Percentiles rank a stretch among this genome's conserved stretches.
Conservation (phyloP, 1,140 invertebrate species). For the Rhyzopertha dominica region DNA sequence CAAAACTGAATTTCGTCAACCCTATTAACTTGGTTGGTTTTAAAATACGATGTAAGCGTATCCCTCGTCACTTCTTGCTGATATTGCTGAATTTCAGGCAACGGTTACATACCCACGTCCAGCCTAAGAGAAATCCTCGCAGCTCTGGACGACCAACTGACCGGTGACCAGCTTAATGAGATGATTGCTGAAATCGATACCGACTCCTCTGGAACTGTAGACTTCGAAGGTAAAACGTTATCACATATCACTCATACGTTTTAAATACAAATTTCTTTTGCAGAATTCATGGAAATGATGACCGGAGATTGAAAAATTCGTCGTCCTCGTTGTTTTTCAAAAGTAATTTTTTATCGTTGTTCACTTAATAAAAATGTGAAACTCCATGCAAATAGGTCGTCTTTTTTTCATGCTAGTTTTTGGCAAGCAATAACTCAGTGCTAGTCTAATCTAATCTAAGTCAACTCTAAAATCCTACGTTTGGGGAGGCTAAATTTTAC, state of each 20-base stretch:
- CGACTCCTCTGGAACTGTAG: conserved; percentile 75
- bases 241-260: conserved; percentile 5
- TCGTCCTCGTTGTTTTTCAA: too few species aligned
- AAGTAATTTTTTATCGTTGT: too few species aligned
- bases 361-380: too few species aligned
- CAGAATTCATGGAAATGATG: conserved; percentile 74
- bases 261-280: conserved; percentile 35
- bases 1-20: too few species aligned
- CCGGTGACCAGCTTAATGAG: conserved; percentile 73
- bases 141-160: conserved; percentile 75
- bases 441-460: too few species aligned
- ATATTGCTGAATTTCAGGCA: conserved; percentile 50
- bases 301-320: conserved; percentile 63
- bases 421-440: too few species aligned
- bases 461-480: too few species aligned
- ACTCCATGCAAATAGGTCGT: too few species aligned
- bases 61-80: too few species aligned
- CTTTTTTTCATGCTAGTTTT: too few species aligned
- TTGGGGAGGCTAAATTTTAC: conserved; percentile 53
- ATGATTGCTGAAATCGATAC: conserved; percentile 83
- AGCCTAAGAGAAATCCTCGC: conserved; percentile 71
- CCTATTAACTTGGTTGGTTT: too few species aligned
- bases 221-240: conserved; percentile 66
- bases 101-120: conserved; percentile 77
- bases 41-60: too few species aligned